These are phyloP conservation scores for Dusona sp. DNA, from an alignment of 2,888 invertebrate genomes.

Conservation along the genomic window DNA sequence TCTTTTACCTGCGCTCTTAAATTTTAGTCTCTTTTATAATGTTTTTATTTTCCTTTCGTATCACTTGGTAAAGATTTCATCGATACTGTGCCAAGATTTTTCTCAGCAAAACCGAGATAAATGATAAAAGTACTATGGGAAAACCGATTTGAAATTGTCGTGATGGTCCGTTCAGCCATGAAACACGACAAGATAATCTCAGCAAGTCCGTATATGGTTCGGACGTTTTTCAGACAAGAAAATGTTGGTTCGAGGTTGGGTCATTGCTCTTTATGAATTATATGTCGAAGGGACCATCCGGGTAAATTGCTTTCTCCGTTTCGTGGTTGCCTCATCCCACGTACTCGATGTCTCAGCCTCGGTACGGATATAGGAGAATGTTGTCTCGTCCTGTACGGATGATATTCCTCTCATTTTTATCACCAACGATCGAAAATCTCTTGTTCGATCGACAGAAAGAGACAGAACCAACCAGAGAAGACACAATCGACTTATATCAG, in stretches of 20 bases:
- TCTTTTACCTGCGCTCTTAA: not conserved
- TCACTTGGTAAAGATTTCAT: constrained; percentile 3
- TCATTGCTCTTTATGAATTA: constrained; percentile 67
- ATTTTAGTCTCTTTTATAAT: not conserved
- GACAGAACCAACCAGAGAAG: constrained; percentile 13
- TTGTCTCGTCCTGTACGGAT: constrained; percentile 20
- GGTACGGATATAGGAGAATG: constrained; percentile 1
- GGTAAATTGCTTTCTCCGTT: constrained; percentile 64
- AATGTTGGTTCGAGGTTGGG: constrained; percentile 32
- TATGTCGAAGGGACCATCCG: constrained; percentile 61
- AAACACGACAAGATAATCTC: constrained; percentile 40
- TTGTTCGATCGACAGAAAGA: constrained; percentile 38
- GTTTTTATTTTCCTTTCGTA: not conserved
- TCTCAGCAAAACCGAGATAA: constrained; percentile 3
- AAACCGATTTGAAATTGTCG: constrained; percentile 17
- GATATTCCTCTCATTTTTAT: constrained; percentile 24
- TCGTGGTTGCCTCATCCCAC: constrained; percentile 34
- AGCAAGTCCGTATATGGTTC: not conserved
- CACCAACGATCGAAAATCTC: constrained; percentile 57
- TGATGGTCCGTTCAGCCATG: constrained; percentile 31
- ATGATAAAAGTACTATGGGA: constrained; percentile 1
- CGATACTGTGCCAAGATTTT: not conserved
- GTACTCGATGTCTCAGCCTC: not conserved
- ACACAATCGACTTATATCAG: constrained; percentile 65
- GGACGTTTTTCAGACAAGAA: not conserved